Conservation (phyloP, 2,888 invertebrate genomes). For the Sarcophaga carnaria region DNA sequence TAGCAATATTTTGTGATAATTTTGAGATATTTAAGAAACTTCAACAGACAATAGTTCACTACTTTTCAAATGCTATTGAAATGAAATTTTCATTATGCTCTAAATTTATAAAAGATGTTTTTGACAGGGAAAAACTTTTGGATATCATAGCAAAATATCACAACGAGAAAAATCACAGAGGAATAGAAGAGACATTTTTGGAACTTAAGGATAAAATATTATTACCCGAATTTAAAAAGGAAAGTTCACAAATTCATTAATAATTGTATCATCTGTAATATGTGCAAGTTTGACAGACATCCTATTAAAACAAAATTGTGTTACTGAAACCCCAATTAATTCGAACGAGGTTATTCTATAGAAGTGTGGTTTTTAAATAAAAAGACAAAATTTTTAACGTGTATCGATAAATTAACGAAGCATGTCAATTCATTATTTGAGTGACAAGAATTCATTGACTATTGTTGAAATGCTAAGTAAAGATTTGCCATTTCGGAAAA, state of each 20-base stretch:
- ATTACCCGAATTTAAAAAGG: too few species aligned
- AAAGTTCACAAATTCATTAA: conserved; percentile 61
- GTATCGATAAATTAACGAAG: conserved; percentile 14
- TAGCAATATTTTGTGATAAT: conserved; percentile 41
- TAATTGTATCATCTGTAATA: conserved; percentile 25
- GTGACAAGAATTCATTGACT: conserved; percentile 14
- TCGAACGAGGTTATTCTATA: conserved; percentile 14
- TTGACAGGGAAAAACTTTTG: conserved; percentile 19
- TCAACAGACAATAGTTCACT: conserved; percentile 25
- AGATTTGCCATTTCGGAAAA: conserved; percentile 54
- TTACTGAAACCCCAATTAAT: conserved; percentile 48
- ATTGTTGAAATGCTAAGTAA: conserved; percentile 38
- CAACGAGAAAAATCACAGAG: conserved; percentile 32
- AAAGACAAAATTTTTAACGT: not conserved
- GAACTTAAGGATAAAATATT: conserved; percentile 52
- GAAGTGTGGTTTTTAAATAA: conserved; percentile 17
- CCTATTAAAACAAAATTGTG: conserved; percentile 55
- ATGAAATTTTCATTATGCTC: conserved; percentile 18
- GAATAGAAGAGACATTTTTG: conserved; percentile 25
- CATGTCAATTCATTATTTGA: not conserved
- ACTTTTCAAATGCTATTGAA: conserved; percentile 6
- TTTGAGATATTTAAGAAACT: conserved; percentile 56
- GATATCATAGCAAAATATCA: conserved; percentile 23
- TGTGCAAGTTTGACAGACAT: conserved; percentile 59
- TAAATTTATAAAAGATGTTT: conserved; percentile 27